phyloP scores from a whole-genome alignment of 2,888 invertebrate genomes.

The Stratiomys singularior region DNA sequence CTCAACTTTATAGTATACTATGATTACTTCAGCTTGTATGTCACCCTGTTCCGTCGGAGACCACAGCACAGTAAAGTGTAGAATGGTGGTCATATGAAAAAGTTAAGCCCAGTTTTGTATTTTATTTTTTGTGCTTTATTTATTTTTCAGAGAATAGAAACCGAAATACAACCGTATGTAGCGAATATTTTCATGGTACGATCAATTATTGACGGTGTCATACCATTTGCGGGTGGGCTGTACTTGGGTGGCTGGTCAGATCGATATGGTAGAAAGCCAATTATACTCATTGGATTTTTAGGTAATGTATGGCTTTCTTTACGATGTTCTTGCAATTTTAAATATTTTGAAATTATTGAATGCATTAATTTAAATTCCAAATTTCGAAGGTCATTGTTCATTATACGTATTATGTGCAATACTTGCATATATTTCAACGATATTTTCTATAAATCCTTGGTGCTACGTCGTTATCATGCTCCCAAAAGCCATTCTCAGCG shows the following conservation, averaged over 20 bases:
- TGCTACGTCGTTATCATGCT: slow-evolving; percentile 68
- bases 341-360: neutral
- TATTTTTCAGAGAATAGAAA: neutral
- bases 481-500: slow-evolving; percentile 72
- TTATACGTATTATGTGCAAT: slow-evolving; percentile 54
- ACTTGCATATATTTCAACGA: slow-evolving; percentile 57
- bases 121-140: too few relatives aligned
- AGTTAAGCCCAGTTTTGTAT: too few relatives aligned
- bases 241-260: slow-evolving; percentile 88
- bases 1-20: too few relatives aligned
- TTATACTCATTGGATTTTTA: slow-evolving; percentile 72
- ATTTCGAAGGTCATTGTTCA: slow-evolving; percentile 20
- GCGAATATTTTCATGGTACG: slow-evolving; percentile 72
- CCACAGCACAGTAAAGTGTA: too few relatives aligned
- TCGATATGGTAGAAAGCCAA: slow-evolving; percentile 78
- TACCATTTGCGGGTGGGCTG: slow-evolving; percentile 75
- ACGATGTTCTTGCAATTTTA: too few relatives aligned
- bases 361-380: neutral
- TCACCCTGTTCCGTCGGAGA: too few relatives aligned
- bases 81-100: too few relatives aligned
- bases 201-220: slow-evolving; percentile 72
- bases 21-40: too few relatives aligned
- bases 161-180: slow-evolving; percentile 72
- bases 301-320: slow-evolving; percentile 65
- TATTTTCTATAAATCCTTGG: slow-evolving; percentile 61